phyloP scores from a whole-genome alignment of 2,113 vertebrate species.

The Bostrychus sinensis region DNA sequence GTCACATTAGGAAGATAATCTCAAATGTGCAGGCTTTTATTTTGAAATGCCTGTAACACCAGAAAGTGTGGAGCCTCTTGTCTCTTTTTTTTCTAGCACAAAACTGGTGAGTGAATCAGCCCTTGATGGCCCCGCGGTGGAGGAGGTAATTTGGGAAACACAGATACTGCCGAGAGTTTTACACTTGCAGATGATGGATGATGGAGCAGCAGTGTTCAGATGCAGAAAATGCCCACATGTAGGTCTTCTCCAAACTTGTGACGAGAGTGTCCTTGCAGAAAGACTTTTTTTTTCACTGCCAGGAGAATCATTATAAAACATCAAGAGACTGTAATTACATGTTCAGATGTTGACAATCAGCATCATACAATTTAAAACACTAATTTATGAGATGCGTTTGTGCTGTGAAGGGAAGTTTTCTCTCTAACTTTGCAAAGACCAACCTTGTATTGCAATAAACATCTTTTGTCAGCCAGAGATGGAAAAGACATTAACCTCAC shows the following conservation, averaged over 20 bases:
- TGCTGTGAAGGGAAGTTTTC: neutral
- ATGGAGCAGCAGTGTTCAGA: slow-evolving; percentile 6
- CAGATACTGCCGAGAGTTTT: slow-evolving; percentile 7
- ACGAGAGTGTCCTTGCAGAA: neutral
- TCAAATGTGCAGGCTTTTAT: neutral
- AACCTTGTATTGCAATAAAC: neutral
- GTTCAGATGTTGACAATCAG: neutral
- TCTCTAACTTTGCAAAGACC: neutral
- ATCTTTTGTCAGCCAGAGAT: slow-evolving; percentile 1
- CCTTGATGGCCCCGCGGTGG: neutral
- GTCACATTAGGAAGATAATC: no score
- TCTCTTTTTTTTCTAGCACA: slow-evolving; percentile 2
- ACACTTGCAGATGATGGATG: slow-evolving; percentile 12
- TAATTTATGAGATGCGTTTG: neutral
- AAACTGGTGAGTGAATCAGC: neutral
- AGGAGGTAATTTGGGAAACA: slow-evolving; percentile 12
- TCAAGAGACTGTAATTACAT: neutral
- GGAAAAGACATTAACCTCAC: neutral
- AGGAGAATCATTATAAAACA: no score
- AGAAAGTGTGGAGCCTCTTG: neutral
- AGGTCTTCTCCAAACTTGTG: neutral
- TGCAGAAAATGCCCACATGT: slow-evolving; percentile 4
- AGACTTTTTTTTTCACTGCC: neutral
- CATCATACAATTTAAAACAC: neutral
- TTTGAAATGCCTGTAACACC: neutral